Evolutionary conservation across 2,797 vertebrate species (phyloP), one percentile per base, ranked within the genome.

Genomic region (Pseudomugil gertrudae): DNA sequence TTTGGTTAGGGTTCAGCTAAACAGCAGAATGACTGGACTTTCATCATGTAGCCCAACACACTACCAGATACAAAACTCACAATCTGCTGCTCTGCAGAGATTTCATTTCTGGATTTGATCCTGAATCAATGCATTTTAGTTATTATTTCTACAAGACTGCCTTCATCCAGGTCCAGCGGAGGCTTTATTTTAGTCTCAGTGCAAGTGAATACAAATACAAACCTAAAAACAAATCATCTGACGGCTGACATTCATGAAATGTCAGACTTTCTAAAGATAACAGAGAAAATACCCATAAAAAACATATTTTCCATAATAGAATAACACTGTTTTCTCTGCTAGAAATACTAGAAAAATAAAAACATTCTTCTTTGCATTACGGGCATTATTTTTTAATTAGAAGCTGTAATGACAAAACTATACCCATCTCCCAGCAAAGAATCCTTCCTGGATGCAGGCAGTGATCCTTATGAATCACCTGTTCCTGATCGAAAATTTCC

Each of bases 1-100:
- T 35, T 72, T 66, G 10, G 57, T 48, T 63, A 61, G 3, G 7
- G 14, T 55, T 68, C 5, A 3, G 53, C 54, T 21, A 15, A 63
- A 51, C 21, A 1, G 48, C 35, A 45, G 19, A 53, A 24, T 15
- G 38, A 36, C n/a, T 1, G 11, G 29, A 43, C 47, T 38, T 58
- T 57, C 23, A 43, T 66, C 43, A 50, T 17, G n/a, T 21, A 2
- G 48, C 14, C 40, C 17, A 62, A 54, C 54, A 63, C 45, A 17
- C 13, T 21, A 21, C 13, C 60, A 48, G 24, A 17, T 54, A 33
- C 51, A 57, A 23, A 40, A 51, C 14, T 13, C 3, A 15, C 3
- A 29, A 48, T 43, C 65, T 57, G 54, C 27, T 36, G 53, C 48
- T 43, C 40, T n/a, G 19, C 17, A 6, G 19, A 43, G 40, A 43